Evolutionary conservation across 2,113 vertebrate genomes (phyloP), one percentile per base, ranked within the genome.

Genomic region (Leptosomus discolor): DNA sequence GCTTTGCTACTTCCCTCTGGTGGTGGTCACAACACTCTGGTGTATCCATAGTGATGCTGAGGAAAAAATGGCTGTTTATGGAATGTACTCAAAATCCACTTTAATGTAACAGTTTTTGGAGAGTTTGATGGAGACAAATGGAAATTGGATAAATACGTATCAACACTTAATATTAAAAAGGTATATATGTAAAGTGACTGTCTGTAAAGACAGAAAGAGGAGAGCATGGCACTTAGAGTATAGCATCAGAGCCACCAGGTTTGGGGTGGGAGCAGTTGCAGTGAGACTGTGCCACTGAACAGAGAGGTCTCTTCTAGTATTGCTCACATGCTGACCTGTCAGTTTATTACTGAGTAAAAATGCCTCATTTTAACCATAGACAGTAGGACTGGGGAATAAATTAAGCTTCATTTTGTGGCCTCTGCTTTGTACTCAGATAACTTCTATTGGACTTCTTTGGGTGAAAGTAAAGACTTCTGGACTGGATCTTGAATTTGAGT

Each of bases 201-300:
- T 43, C 41, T 32, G 0, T 17, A 19, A 51, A 36, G 86, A 12
- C 57, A 71, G 65, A 11, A 68, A 11, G 32, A n/a, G 23, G 46
- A 37, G 6, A 36, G 6, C 0, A 0, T 26, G 56, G 36, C 27
- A 0, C 32, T 36, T 17, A 7, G 29, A n/a, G 26, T 8, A 8
- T 2, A 11, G 46, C 2, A 2, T 36, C 11, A 11, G 75, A 58
- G 43, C 48, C 0, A 5, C 4, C 20, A 18, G 43, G 12, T 22
- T 8, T 20, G n/a, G 37, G 53, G 43, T 39, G 57, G 45, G 54
- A 57, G 36, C 34, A 21, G 63, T 2, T 34, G 74, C 0, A 7
- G 22, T 36, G 74, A 15, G 73, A 1, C 51, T 15, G 54, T 11
- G 32, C 45, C 2, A 12, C 58, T 0, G 0, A 9, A 5, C 9